Evolutionary conservation across 2,888 invertebrate genomes (phyloP).

Genomic region (Platycnemis pennipes): DNA sequence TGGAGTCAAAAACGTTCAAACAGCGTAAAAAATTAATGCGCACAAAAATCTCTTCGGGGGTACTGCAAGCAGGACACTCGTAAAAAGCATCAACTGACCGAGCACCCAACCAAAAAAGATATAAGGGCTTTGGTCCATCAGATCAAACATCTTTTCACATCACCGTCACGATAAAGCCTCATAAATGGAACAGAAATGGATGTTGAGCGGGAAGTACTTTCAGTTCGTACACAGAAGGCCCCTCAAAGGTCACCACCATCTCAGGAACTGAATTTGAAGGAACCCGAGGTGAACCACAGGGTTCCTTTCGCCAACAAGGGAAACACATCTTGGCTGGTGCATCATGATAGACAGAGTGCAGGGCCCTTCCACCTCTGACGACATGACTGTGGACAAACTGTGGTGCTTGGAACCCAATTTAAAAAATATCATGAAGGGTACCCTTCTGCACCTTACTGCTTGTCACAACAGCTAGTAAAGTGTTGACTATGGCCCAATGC

Average conservation of each 20-base stretch:
- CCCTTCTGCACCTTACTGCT: background rate
- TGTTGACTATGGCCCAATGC: background rate
- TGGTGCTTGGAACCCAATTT: background rate
- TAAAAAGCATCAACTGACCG: slow-evolving; percentile 30
- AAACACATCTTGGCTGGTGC: background rate
- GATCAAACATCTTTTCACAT: slow-evolving; percentile 39
- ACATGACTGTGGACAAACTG: background rate
- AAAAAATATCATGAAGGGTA: background rate
- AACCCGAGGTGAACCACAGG: background rate
- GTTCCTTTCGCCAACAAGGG: background rate
- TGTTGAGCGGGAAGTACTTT: background rate
- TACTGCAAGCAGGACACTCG: background rate
- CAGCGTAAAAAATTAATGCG: slow-evolving; percentile 21
- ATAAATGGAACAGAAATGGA: background rate
- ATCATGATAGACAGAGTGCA: background rate
- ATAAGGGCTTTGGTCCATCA: slow-evolving; percentile 48
- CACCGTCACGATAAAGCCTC: background rate
- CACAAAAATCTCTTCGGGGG: background rate
- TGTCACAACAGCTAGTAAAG: no score
- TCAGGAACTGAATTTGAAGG: background rate
- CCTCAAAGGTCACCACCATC: background rate
- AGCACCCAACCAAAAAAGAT: background rate
- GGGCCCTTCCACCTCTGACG: background rate
- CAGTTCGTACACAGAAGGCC: background rate
- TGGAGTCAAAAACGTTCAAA: slow-evolving; percentile 44